phyloP scores from a whole-genome alignment of 2,888 invertebrate species.

The Ormyrus rosae region DNA sequence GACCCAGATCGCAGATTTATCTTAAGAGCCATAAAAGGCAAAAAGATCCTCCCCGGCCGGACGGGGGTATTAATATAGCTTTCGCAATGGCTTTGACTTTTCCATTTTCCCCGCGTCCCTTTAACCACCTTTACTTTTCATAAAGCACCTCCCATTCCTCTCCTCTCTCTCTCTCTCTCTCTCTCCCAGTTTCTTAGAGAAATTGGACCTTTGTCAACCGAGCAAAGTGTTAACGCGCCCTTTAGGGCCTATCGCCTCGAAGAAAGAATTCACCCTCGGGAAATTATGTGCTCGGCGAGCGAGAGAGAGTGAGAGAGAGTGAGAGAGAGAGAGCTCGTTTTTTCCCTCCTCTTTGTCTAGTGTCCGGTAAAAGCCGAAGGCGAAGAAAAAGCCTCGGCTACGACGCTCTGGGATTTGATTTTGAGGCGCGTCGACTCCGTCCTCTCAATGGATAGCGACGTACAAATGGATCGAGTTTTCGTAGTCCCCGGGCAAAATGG shows the following conservation, averaged over 20 bases:
- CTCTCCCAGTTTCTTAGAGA: slow-evolving; percentile 56
- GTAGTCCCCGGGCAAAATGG: slow-evolving; percentile 28
- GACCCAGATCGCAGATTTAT: slow-evolving; percentile 46
- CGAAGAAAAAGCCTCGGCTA: slow-evolving; percentile 45
- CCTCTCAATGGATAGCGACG: slow-evolving; percentile 35
- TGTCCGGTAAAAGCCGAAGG: slow-evolving; percentile 42
- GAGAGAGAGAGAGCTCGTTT: too few species aligned
- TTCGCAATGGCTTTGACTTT: slow-evolving; percentile 37
- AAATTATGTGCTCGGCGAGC: slow-evolving; percentile 64
- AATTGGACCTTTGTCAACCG: slow-evolving; percentile 70
- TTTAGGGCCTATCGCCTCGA: slow-evolving; percentile 63
- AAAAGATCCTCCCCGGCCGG: slow-evolving; percentile 7
- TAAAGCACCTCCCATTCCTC: slow-evolving; percentile 34
- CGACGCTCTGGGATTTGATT: slow-evolving; percentile 51
- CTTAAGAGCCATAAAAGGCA: slow-evolving; percentile 28
- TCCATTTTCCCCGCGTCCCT: slow-evolving; percentile 24
- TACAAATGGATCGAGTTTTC: slow-evolving; percentile 52
- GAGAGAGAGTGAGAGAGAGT: too few species aligned
- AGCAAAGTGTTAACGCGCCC: slow-evolving; percentile 70
- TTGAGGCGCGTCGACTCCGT: slow-evolving; percentile 17
- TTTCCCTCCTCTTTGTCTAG: background rate
- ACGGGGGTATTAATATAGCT: slow-evolving; percentile 38
- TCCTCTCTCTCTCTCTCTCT: background rate
- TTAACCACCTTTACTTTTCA: slow-evolving; percentile 50
- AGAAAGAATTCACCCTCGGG: slow-evolving; percentile 71